Conservation (phyloP, 2,888 invertebrate species). For the Hanleya hanleyi region DNA sequence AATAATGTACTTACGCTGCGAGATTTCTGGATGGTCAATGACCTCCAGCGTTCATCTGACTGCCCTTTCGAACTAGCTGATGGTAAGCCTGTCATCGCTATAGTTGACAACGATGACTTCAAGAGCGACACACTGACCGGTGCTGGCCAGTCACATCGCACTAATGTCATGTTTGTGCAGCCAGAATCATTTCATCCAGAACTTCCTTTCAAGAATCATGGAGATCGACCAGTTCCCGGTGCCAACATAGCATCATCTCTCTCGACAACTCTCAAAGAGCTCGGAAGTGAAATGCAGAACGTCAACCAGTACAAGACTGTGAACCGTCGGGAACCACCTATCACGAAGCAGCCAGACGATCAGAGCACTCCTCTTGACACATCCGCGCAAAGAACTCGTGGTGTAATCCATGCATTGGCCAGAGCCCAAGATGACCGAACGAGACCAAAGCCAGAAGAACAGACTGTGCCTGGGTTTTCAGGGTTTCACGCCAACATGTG, state of each 20-base stretch:
- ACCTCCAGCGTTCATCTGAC: no score
- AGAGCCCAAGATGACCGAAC: not conserved
- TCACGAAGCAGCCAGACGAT: not conserved
- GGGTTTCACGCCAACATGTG: not conserved
- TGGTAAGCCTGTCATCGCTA: not conserved
- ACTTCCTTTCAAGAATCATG: not conserved
- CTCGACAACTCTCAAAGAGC: not conserved
- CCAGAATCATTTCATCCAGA: not conserved
- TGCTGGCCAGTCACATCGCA: no score
- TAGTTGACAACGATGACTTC: not conserved
- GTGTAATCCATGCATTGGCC: not conserved
- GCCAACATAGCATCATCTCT: not conserved
- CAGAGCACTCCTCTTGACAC: not conserved
- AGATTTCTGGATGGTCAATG: no score
- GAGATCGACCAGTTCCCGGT: not conserved
- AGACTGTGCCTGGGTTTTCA: not conserved
- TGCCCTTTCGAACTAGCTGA: not conserved
- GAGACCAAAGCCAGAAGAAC: not conserved
- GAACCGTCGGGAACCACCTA: not conserved
- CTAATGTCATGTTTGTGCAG: slow-evolving; percentile 11
- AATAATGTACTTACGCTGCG: slow-evolving; percentile 6
- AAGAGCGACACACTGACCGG: not conserved
- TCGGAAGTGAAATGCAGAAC: not conserved
- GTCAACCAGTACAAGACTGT: not conserved
- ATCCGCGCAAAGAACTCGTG: not conserved